Conservation (phyloP, 2,113 vertebrate species). For the Holacanthus passer region DNA sequence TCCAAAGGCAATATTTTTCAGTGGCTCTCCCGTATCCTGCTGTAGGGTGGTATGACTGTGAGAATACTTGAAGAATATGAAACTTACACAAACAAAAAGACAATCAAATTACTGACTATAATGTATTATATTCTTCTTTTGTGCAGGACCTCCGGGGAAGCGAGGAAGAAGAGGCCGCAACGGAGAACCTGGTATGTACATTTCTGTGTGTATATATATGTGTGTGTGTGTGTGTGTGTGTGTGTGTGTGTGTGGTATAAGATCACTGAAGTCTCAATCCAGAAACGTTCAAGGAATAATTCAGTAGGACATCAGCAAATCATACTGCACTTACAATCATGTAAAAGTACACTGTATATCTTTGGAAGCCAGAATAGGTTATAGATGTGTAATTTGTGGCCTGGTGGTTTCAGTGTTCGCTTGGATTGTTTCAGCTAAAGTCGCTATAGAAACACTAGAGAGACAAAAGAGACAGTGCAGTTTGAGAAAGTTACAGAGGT, state of each 20-base stretch:
- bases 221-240: slow-evolving; percentile 78
- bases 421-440: slow-evolving; percentile 52
- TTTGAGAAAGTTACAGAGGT: slow-evolving; percentile 11
- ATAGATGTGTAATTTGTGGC: slow-evolving; percentile 74
- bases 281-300: slow-evolving; percentile 57
- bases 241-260: slow-evolving; percentile 76
- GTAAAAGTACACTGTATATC: slow-evolving; percentile 68
- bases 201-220: slow-evolving; percentile 83
- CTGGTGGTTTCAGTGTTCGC: slow-evolving; percentile 37
- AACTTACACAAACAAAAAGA: slow-evolving; percentile 45
- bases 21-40: slow-evolving; percentile 28
- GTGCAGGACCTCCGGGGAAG: slow-evolving; percentile 95
- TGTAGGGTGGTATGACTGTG: slow-evolving; percentile 21
- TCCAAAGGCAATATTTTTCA: slow-evolving; percentile 52
- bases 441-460: slow-evolving; percentile 39
- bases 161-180: slow-evolving; percentile 96
- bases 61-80: slow-evolving; percentile 37
- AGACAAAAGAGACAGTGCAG: slow-evolving; percentile 11
- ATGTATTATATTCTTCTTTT: slow-evolving; percentile 50
- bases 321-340: slow-evolving; percentile 51
- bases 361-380: slow-evolving; percentile 64
- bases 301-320: slow-evolving; percentile 64
- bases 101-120: slow-evolving; percentile 43
- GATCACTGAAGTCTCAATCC: slow-evolving; percentile 46
- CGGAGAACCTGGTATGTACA: slow-evolving; percentile 94